Conservation (phyloP, 1,140 invertebrate genomes). For the Drosophila jambulina region DNA sequence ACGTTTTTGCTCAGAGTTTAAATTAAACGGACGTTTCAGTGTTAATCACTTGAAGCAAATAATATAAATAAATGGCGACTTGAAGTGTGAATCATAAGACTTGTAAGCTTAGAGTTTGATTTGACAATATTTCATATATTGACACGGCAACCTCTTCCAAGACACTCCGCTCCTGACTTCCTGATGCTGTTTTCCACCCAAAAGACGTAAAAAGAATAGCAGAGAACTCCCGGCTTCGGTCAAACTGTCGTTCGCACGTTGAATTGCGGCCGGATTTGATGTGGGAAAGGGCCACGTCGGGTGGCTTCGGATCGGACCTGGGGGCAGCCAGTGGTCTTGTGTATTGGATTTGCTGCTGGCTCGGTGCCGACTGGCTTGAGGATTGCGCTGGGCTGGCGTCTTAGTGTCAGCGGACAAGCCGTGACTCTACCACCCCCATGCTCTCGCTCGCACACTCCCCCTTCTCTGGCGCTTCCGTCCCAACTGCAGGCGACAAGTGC, state of each 20-base stretch:
- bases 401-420: slow-evolving; percentile 79
- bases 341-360: slow-evolving; percentile 79
- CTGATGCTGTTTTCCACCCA: slow-evolving; percentile 60
- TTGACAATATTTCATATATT: neutral
- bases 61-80: neutral
- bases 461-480: slow-evolving; percentile 27
- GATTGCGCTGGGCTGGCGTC: slow-evolving; percentile 63
- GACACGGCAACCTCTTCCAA: neutral
- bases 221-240: slow-evolving; percentile 52
- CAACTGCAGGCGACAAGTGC: slow-evolving; percentile 73
- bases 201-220: slow-evolving; percentile 50
- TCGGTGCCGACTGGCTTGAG: slow-evolving; percentile 41
- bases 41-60: neutral
- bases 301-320: slow-evolving; percentile 5
- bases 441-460: slow-evolving; percentile 11
- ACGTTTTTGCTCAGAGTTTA: neutral
- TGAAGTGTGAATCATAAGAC: neutral
- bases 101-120: neutral
- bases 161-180: slow-evolving; percentile 38
- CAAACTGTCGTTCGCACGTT: slow-evolving; percentile 83
- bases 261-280: slow-evolving; percentile 66
- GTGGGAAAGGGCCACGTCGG: slow-evolving; percentile 1
- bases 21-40: neutral
- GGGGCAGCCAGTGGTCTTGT: slow-evolving; percentile 35
- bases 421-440: slow-evolving; percentile 43